Evolutionary conservation across 2,113 vertebrate genomes (phyloP), one percentile per base, ranked within the genome.

Genomic region (Callaeas wilsoni): DNA sequence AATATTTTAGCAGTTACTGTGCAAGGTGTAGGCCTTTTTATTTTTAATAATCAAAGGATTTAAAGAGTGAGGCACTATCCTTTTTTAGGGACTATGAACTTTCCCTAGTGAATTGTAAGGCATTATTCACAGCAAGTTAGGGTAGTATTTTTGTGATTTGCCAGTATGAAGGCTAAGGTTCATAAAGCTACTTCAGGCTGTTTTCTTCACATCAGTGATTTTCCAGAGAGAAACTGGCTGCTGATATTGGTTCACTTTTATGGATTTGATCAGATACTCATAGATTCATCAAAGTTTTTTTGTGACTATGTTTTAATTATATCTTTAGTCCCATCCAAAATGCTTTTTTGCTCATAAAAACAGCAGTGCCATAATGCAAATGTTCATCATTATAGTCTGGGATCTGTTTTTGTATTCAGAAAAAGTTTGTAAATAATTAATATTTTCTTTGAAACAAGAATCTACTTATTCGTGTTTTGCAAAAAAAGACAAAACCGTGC

Each of bases 191-290:
- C 37, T 82, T 39, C 63, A 87, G 88, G 26, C 29, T 92, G 75
- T 81, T 76, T 53, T 76, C 41, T 87, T 55, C 39, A 62, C 64
- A 59, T 42, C 20, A 73, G 62, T 20, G 49, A 29, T 50, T 85
- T 93, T 39, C 84, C 90, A 74, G 75, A 67, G 82, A 93, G 87
- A 95, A 92, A 19, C 27, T 89, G 94, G 60, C 8, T 95, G 50
- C 50, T 88, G 81, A 80, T 68, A 32, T 18, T 42, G 13, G 64
- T 46, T 92, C 47, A 62, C 46, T 90, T 85, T 86, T 50, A 19
- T 52, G 15, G 62, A 63, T 86, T 87, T 85, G 59, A 65, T 90
- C 42, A 91, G 84, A 74, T 52, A 69, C 27, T 86, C 25, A 30
- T 29, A 71, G 4, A 63, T 52, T 91, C 33, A 56, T 81, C 74